Evolutionary conservation across 2,113 vertebrate species (phyloP), one percentile per base, ranked within the genome.

Genomic region (Muscicapa adusta): DNA sequence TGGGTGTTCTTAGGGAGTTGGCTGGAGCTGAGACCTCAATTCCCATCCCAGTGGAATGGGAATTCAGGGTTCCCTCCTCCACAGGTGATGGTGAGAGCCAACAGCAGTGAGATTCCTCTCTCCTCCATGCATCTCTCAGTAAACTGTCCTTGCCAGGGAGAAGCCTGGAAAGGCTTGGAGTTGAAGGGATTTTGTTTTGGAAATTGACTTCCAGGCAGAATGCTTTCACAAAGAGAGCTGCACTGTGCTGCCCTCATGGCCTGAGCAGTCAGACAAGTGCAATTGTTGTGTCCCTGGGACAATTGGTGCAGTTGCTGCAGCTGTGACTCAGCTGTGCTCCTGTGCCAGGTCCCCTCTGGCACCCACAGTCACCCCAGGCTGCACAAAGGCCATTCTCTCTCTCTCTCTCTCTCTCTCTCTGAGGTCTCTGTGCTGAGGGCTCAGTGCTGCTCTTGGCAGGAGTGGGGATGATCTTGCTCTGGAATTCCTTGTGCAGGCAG

Each of bases 261-360:
- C 82, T 71, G 93, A 63, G 31, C 78, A 63, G 82, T 51, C 75
- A 80, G 82, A 94, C 92, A 94, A 96, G 82, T 67, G 92, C 61
- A 11, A 90, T 95, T 95, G 94, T 95, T 95, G 51, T 12, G 81
- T 91, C 82, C 51, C 75, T 91, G 51, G 79, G 76, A 96, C 90
- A 53, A 85, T 74, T n/a, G 70, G 51, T 40, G 67, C 58, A 33
- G 71, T 77, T 62, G 63, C 85, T 87, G 91, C 88, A 91, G 95
- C 91, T 95, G 93, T 58, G 93, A 76, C 66, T 88, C 91, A 74
- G 85, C 88, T 54, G 67, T 15, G 87, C 93, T 83, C 84, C 91
- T 91, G 84, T 95, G 85, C 89, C 91, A 86, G 88, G 83, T 95
- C 1, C 1, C 83, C 60, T 79, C 94, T 96, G 92, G 91, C 78